Evolutionary conservation across 2,888 invertebrate species (phyloP), one percentile per base, ranked within the genome.

Genomic region (Leistus spinibarbis): DNA sequence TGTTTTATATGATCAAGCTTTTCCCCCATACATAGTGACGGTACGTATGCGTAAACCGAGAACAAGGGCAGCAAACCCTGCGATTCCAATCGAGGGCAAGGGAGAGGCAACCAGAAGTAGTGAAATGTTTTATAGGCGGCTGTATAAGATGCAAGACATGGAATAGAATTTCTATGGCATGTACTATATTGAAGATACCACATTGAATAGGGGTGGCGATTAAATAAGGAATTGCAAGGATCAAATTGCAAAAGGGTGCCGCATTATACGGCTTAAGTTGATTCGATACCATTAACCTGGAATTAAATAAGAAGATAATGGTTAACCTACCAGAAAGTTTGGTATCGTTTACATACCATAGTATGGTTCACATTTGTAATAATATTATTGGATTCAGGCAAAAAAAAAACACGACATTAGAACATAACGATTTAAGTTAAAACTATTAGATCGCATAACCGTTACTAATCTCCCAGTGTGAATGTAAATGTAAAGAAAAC

Each of bases 1-100:
- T 19, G 60, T 60, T 60, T 60, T 60, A 17, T 60, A 60, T 60
- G 60, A 60, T 60, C 60, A 60, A 19, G 20, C 60, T 13, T n/a
- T n/a, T 13, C 17, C 57, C 16, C 9, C 16, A 10, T 60, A 19
- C 17, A 20, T 17, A 60, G 7, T 22, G 40, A 40, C 13, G 13
- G 40, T 40, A 40, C 40, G 13, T 40, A 40, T 40, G 40, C 40
- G 40, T 40, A 40, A 40, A 40, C 40, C 40, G 13, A 40, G 40
- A 40, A 40, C 40, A 40, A 5, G 40, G 40, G 40, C 7, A 40
- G 40, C 2, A 40, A 40, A 40, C 40, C 13, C 40, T 24, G 24
- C 3, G 24, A 4, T 24, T 24, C 24, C 24, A 10, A 40, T 40
- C 40, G 40, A 40, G 40, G 40, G 40, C 13, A 40, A 40, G 40